These are phyloP conservation scores for Dryobates pubescens DNA, from an alignment of 2,797 vertebrate species.

Conservation along the genomic window DNA sequence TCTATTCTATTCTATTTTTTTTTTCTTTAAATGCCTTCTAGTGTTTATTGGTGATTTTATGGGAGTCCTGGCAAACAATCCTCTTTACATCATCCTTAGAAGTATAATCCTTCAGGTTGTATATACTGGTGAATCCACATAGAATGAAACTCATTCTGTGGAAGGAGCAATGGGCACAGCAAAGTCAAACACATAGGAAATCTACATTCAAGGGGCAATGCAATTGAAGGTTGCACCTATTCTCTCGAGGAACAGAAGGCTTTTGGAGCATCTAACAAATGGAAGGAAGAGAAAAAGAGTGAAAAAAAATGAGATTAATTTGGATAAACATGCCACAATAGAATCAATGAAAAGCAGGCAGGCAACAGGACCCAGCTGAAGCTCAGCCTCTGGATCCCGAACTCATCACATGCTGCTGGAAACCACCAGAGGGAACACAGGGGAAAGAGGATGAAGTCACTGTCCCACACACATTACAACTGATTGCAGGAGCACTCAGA, in stretches of 20 bases:
- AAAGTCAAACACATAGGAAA: neutral
- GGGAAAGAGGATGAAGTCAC: constrained; percentile 44
- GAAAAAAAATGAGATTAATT: neutral
- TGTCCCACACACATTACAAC: neutral
- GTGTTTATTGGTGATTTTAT: neutral
- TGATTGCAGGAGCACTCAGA: constrained; percentile 29
- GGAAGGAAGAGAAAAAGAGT: neutral
- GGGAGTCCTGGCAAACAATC: neutral
- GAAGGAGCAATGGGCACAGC: neutral
- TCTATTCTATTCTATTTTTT: neutral
- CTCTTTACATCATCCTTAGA: neutral
- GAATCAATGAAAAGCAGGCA: constrained; percentile 43
- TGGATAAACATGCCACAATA: constrained; percentile 19
- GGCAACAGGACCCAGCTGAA: constrained; percentile 66
- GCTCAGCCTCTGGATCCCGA: neutral
- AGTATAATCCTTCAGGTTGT: neutral
- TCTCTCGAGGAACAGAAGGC: neutral
- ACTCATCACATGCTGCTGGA: constrained; percentile 78
- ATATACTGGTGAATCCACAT: neutral
- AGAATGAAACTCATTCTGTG: neutral
- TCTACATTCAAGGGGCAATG: neutral
- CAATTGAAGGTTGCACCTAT: neutral
- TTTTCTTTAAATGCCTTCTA: neutral
- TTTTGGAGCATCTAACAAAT: neutral
- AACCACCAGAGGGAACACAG: constrained; percentile 51